These are phyloP conservation scores for Sarcophaga peregrina DNA, from an alignment of 1,140 invertebrate genomes.

Conservation along the genomic window DNA sequence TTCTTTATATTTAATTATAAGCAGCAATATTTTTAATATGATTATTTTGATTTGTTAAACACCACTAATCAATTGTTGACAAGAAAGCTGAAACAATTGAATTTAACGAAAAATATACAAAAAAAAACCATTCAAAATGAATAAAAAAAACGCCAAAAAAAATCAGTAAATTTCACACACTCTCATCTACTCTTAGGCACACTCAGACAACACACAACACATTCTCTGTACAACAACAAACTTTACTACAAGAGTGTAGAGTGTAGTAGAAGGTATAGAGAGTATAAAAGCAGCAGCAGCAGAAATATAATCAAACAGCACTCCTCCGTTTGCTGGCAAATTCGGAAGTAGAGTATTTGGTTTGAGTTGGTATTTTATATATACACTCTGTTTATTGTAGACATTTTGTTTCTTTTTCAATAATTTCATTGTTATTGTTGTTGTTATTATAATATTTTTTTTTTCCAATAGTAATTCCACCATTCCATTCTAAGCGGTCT, in stretches of 20 bases:
- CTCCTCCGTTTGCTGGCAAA: conserved; percentile 18
- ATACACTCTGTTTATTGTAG: conserved; percentile 8
- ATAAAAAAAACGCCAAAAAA: neutral
- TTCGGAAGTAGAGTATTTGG: conserved; percentile 35
- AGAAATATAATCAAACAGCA: neutral
- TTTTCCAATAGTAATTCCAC: too few relatives aligned
- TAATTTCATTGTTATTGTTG: neutral
- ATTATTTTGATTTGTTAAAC: conserved; percentile 16
- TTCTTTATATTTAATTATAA: neutral
- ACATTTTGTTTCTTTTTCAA: neutral
- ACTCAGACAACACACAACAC: neutral
- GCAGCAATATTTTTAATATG: neutral
- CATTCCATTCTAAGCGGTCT: neutral
- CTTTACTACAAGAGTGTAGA: neutral
- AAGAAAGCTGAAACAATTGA: neutral
- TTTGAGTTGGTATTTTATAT: conserved; percentile 32
- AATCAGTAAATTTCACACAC: too few relatives aligned
- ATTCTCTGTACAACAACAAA: neutral
- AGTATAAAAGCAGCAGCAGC: neutral
- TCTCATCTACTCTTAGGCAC: neutral
- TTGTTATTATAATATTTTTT: neutral
- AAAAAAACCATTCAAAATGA: neutral
- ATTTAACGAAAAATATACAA: neutral
- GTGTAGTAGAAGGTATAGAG: neutral
- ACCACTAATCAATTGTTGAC: neutral